These are phyloP conservation scores for Odontomachus brunneus DNA, from an alignment of 1,140 invertebrate species.

Conservation along the genomic window DNA sequence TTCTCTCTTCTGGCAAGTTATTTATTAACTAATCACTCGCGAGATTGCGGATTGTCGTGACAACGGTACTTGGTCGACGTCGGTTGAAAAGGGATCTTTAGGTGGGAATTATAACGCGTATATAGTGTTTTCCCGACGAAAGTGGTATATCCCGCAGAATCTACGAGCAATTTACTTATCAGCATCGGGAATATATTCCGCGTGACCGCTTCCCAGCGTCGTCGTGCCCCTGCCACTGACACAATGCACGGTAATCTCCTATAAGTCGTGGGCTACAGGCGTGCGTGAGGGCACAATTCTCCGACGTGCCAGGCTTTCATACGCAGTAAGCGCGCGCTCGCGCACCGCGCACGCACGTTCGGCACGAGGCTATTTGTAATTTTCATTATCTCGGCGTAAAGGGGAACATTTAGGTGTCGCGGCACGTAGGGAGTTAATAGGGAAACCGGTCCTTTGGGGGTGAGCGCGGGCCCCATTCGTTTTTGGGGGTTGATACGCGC, in stretches of 20 bases:
- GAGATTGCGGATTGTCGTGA: too few relatives aligned
- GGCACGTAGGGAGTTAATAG: conserved; percentile 85
- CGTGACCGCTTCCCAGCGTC: conserved; percentile 53
- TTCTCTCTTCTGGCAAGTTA: neutral
- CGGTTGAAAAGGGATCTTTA: neutral
- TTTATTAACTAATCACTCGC: too few relatives aligned
- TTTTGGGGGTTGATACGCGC: conserved; percentile 55
- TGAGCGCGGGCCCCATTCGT: conserved; percentile 52
- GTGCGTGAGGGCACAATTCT: conserved; percentile 56
- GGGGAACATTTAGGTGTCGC: conserved; percentile 82
- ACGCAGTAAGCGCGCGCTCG: conserved; percentile 5
- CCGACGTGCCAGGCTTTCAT: conserved; percentile 39
- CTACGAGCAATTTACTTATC: conserved; percentile 62
- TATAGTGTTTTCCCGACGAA: neutral
- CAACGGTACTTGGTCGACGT: too few relatives aligned
- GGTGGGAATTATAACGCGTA: neutral
- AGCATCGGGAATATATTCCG: conserved; percentile 65
- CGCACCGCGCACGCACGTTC: conserved; percentile 74
- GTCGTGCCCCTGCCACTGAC: neutral
- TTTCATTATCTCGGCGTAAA: conserved; percentile 85
- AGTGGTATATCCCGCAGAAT: conserved; percentile 37
- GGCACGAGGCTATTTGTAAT: conserved; percentile 84
- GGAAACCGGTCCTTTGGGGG: conserved; percentile 71
- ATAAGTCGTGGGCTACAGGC: conserved; percentile 59
- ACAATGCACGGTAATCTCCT: conserved; percentile 68